phyloP scores from a whole-genome alignment of 2,797 vertebrate genomes.

The Amblyraja radiata region DNA sequence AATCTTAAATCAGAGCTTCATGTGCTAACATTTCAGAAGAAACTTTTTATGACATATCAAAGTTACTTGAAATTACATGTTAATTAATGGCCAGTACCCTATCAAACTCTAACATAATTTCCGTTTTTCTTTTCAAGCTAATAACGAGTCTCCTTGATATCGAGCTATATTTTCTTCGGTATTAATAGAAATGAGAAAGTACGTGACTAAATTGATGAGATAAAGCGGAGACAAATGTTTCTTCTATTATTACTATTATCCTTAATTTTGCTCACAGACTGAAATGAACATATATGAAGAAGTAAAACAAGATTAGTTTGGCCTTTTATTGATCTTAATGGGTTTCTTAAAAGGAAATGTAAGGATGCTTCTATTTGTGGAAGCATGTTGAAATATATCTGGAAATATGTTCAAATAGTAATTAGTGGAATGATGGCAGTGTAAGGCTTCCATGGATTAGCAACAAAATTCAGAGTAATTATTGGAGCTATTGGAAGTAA shows the following conservation, averaged over 20 bases:
- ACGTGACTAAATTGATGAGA: background rate
- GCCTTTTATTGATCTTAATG: background rate
- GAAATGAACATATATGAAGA: too few species aligned
- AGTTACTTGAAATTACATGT: constrained; percentile 35
- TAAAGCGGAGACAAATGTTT: background rate
- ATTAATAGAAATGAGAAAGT: background rate
- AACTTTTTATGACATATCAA: constrained; percentile 38
- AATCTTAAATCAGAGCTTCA: constrained; percentile 38
- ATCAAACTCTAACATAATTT: constrained; percentile 36
- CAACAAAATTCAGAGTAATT: background rate
- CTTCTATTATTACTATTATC: background rate
- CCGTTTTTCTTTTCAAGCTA: constrained; percentile 30
- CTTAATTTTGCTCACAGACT: background rate
- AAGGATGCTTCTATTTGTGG: background rate
- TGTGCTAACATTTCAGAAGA: constrained; percentile 36
- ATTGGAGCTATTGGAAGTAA: background rate
- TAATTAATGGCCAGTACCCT: constrained; percentile 36
- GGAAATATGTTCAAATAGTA: background rate
- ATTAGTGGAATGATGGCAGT: background rate
- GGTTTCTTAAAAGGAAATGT: background rate
- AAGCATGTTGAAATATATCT: background rate
- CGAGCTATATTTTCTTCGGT: background rate
- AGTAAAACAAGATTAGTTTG: background rate
- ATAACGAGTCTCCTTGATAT: constrained; percentile 15
- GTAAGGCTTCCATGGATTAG: background rate